phyloP scores from a whole-genome alignment of 1,140 invertebrate genomes.

The Probaryconus sp. region DNA sequence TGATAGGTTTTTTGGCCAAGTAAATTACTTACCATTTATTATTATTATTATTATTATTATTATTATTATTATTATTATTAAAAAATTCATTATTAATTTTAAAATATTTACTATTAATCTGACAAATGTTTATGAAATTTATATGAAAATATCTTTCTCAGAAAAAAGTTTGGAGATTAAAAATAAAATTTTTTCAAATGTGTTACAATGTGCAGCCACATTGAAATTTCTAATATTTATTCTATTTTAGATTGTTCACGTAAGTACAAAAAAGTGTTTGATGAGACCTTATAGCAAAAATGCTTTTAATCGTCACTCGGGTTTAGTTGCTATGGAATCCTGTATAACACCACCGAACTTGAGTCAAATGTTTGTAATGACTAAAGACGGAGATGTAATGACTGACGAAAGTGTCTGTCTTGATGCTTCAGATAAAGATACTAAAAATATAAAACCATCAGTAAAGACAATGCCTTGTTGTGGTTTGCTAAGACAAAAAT shows the following conservation, averaged over 20 bases:
- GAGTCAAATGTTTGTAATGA: constrained; percentile 87
- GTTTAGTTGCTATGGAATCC: constrained; percentile 80
- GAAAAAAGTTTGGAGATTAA: too few species aligned
- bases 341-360: constrained; percentile 78
- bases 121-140: constrained; percentile 18
- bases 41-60: too few species aligned
- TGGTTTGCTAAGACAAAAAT: constrained; percentile 81
- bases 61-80: too few species aligned
- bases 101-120: too few species aligned
- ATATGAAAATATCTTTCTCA: too few species aligned
- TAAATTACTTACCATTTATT: constrained; percentile 15
- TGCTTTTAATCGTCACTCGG: constrained; percentile 81
- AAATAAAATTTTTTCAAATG: too few species aligned
- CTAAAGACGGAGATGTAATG: constrained; percentile 82
- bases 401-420: constrained; percentile 87
- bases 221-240: constrained; percentile 1
- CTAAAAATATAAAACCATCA: constrained; percentile 75
- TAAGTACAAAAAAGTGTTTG: constrained; percentile 80
- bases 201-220: too few species aligned
- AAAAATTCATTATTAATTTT: too few species aligned
- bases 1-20: constrained; percentile 88
- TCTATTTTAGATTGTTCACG: constrained; percentile 77
- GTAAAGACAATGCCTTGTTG: constrained; percentile 84
- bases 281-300: constrained; percentile 80
- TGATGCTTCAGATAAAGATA: constrained; percentile 81